These are phyloP conservation scores for Linepithema humile DNA, from an alignment of 1,140 invertebrate genomes.

Conservation along the genomic window DNA sequence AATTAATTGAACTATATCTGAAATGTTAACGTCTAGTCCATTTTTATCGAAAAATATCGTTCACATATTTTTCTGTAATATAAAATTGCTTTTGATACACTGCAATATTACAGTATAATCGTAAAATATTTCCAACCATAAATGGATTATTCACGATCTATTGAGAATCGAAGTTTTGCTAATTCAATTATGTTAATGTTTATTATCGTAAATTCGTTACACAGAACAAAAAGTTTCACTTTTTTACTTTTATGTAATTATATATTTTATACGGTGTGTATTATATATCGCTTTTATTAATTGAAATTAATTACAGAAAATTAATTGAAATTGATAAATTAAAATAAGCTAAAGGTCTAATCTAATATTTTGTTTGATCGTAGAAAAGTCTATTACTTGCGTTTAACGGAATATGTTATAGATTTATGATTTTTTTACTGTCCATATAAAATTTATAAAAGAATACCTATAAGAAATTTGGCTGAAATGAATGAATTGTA, in stretches of 20 bases:
- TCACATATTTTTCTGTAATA: background rate
- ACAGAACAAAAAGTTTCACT: background rate
- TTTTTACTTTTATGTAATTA: constrained; percentile 11
- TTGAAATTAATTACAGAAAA: constrained; percentile 36
- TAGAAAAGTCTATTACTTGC: background rate
- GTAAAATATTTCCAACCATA: background rate
- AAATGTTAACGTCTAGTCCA: background rate
- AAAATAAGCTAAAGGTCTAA: background rate
- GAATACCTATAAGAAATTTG: constrained; percentile 57
- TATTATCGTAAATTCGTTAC: constrained; percentile 11
- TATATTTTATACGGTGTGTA: background rate
- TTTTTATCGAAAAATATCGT: background rate
- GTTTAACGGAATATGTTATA: background rate
- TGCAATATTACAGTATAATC: background rate
- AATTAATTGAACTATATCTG: background rate
- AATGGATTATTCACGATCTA: constrained; percentile 4
- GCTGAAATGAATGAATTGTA: constrained; percentile 52
- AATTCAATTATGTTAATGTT: background rate
- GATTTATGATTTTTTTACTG: constrained; percentile 13
- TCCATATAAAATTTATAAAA: constrained; percentile 28
- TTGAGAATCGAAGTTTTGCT: background rate
- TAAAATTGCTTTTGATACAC: background rate
- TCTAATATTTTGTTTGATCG: background rate
- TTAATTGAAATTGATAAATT: background rate
- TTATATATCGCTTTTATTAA: background rate